A percentile compares a stretch with the other conserved stretches of the same genome.
Conservation (phyloP, 2,888 invertebrate genomes). For the Brachynemurus nebulosus region DNA sequence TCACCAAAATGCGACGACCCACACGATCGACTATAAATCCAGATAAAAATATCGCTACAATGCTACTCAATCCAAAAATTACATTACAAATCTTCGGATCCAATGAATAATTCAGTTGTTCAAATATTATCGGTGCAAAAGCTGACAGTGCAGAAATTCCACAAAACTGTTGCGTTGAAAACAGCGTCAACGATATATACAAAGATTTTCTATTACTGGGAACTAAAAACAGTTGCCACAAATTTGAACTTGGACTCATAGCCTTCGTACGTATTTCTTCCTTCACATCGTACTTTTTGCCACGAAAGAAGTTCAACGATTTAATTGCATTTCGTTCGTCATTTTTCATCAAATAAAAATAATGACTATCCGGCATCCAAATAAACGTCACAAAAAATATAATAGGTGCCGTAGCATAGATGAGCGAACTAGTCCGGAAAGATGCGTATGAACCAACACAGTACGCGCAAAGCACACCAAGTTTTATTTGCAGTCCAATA, state of each 20-base stretch:
- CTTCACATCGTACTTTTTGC: conserved; percentile 26
- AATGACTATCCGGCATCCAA: conserved; percentile 5
- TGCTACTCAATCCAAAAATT: conserved; percentile 30
- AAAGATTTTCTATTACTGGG: conserved; percentile 42
- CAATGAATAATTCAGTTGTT: conserved; percentile 24
- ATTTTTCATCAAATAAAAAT: conserved; percentile 4
- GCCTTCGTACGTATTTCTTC: too few species aligned
- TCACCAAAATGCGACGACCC: conserved; percentile 33
- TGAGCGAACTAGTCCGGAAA: conserved; percentile 31
- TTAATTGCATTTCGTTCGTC: not conserved
- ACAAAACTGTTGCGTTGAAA: conserved; percentile 33
- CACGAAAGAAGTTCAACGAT: not conserved
- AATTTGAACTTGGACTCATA: conserved; percentile 34
- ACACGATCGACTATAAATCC: conserved; percentile 36
- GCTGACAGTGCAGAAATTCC: conserved; percentile 42
- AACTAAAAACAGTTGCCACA: conserved; percentile 35
- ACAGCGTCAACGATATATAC: conserved; percentile 39
- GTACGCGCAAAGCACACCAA: conserved; percentile 34
- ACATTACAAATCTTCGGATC: conserved; percentile 20
- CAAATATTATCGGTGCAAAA: conserved; percentile 33
- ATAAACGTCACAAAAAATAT: conserved; percentile 4
- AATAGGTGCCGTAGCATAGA: conserved; percentile 26
- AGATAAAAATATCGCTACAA: too few species aligned
- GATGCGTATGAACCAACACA: conserved; percentile 27
- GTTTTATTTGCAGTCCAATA: conserved; percentile 33